Evolutionary conservation across 2,797 vertebrate genomes (phyloP).

Genomic region (Propithecus perrieri): DNA sequence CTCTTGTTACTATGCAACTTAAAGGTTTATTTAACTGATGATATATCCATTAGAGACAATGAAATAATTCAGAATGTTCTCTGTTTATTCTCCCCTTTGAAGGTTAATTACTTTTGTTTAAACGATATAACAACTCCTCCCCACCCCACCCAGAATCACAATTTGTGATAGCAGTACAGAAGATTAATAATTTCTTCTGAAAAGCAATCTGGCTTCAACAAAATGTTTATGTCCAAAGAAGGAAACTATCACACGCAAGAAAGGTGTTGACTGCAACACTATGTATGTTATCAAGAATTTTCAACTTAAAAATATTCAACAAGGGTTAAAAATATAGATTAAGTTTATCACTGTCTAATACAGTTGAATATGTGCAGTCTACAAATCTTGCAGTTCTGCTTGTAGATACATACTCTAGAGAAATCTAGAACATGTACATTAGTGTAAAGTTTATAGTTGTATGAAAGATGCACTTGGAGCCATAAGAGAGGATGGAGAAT

Average conservation of each 20-base stretch:
- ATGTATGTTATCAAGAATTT: slow-evolving; percentile 31
- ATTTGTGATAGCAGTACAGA: background rate
- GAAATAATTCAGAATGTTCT: slow-evolving; percentile 16
- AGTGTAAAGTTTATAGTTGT: background rate
- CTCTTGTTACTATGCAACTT: slow-evolving; percentile 8
- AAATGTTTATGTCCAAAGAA: slow-evolving; percentile 39
- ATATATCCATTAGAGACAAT: background rate
- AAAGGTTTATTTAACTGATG: slow-evolving; percentile 38
- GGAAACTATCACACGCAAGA: slow-evolving; percentile 22
- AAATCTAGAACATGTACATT: background rate
- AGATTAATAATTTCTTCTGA: slow-evolving; percentile 27
- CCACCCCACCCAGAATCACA: background rate
- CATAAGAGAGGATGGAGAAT: background rate
- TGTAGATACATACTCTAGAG: background rate
- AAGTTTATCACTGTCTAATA: background rate
- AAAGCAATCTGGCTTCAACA: slow-evolving; percentile 41
- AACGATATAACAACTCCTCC: background rate
- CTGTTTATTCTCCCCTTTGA: slow-evolving; percentile 11
- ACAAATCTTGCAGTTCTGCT: background rate
- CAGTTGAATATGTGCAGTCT: background rate
- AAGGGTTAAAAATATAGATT: slow-evolving; percentile 2
- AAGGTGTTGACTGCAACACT: background rate
- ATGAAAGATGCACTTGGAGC: background rate
- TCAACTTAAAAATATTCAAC: slow-evolving; percentile 42
- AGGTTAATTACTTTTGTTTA: slow-evolving; percentile 45